Evolutionary conservation across 2,888 invertebrate genomes (phyloP), one percentile per base, ranked within the genome.

Genomic region (Dynastes hyllus): DNA sequence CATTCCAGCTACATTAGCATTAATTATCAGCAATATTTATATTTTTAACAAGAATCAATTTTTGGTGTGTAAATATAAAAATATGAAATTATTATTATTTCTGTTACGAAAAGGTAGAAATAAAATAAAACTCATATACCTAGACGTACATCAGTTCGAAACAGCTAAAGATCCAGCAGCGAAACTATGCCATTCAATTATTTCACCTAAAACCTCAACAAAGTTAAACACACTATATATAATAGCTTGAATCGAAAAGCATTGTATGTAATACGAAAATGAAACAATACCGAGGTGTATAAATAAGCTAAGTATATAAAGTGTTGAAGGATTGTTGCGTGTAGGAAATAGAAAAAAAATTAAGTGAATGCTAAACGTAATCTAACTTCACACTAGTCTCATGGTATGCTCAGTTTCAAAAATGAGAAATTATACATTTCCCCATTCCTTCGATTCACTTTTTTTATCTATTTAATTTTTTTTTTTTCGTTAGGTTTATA

Each of bases 131-230:
- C 32, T 37, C 1, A 37, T 0, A 37, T 37, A 37, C 32, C 5
- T 37, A 37, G 32, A 45, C 45, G 32, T 45, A 45, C 55, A 55
- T 55, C 22, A 55, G 55, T 55, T 55, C 55, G 55, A 6, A 55
- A 1, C 22, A 55, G 55, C 55, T 55, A 55, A 55, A 22, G 22
- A 55, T 55, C 55, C 55, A 55, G 22, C 13, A 55, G 55, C 13
- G 6, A 55, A 55, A 55, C 55, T n/a, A 53, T 53, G 22, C 22
- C 22, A 55, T 55, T 55, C n/a, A 22, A 55, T n/a, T 55, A 55
- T 55, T 45, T 45, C 55, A 55, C 55, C 22, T 16, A 55, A n/a
- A 22, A 55, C 3, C 55, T 55, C 16, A 55, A 55, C n/a, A n/a
- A 55, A 55, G n/a, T 55, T 55, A 55, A 37, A 45, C 45, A 45